phyloP scores from a whole-genome alignment of 35 echinoderm and acorn worm genomes.

The Ophiothrix spiculata region DNA sequence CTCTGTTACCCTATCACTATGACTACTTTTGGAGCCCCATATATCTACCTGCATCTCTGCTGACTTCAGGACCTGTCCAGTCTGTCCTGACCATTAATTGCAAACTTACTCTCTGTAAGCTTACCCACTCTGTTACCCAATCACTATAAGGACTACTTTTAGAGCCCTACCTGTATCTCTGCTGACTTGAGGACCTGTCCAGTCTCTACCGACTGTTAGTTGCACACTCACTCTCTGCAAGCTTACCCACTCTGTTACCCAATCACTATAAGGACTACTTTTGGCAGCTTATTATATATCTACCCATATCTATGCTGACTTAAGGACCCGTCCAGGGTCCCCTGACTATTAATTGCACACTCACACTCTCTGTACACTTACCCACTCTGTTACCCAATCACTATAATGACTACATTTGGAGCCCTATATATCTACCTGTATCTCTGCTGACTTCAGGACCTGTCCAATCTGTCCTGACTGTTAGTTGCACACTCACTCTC shows the following conservation, averaged over 20 bases:
- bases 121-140: too few species aligned
- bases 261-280: too few species aligned
- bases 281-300: too few species aligned
- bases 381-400: too few species aligned
- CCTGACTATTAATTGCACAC: slow-evolving; percentile 19
- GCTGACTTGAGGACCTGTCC: background rate
- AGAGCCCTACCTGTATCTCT: too few species aligned
- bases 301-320: background rate
- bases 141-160: too few species aligned
- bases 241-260: too few species aligned
- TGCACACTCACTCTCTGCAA: slow-evolving; percentile 28
- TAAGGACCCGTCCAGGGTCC: background rate
- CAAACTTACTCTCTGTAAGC: slow-evolving; percentile 18
- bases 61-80: background rate
- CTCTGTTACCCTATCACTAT: too few species aligned
- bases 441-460: background rate
- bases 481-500: slow-evolving; percentile 45
- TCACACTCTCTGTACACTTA: too few species aligned
- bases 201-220: slow-evolving; percentile 1
- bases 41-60: too few species aligned
- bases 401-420: too few species aligned
- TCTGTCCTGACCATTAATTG: slow-evolving; percentile 1
- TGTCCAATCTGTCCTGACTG: background rate
- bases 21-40: too few species aligned
- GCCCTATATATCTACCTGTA: background rate